Evolutionary conservation across 2,113 vertebrate genomes (phyloP), one percentile per base, ranked within the genome.

Genomic region (Cettia cetti): DNA sequence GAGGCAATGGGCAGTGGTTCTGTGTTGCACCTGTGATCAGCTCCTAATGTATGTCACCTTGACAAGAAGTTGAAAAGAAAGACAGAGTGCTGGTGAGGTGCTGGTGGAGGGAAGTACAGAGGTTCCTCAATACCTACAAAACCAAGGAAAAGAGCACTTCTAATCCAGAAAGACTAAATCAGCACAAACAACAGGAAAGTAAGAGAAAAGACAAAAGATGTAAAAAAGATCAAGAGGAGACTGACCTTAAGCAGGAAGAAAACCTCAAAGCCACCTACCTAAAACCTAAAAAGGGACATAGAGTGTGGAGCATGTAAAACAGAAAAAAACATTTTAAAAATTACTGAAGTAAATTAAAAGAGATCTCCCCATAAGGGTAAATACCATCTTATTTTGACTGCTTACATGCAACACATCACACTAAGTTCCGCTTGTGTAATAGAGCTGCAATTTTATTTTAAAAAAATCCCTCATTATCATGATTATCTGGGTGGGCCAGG

Each of bases 391-490:
- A 44, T 63, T 95, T 85, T 83, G 63, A 59, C 47, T 86, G n/a
- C 15, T 65, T 77, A 44, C 0, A 7, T 26, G 16, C 39, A 74
- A 60, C 0, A 0, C 28, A 82, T 50, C 18, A 79, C 65, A 23
- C 15, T 57, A 80, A 77, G 47, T 70, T 78, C 0, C 0, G 15
- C 60, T 74, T 74, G 14, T 69, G 28, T 40, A 59, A 78, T 30
- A 74, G 37, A 90, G 42, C 24, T 78, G 64, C 31, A 82, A 22
- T 95, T 95, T 83, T 71, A 95, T 66, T 76, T 53, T 44, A 88
- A 86, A 72, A 57, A 78, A 86, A 53, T 15, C 21, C 50, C 30
- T 90, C 42, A 52, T 94, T 83, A 93, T 61, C 91, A 14, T 70
- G 4, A 89, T 75, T 79, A 92, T 86, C 64, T 77, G 60, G 47